A percentile compares a stretch with the other conserved stretches of the same genome.
phyloP scores from a whole-genome alignment of 2,797 vertebrate genomes.

The Pristis pectinata region DNA sequence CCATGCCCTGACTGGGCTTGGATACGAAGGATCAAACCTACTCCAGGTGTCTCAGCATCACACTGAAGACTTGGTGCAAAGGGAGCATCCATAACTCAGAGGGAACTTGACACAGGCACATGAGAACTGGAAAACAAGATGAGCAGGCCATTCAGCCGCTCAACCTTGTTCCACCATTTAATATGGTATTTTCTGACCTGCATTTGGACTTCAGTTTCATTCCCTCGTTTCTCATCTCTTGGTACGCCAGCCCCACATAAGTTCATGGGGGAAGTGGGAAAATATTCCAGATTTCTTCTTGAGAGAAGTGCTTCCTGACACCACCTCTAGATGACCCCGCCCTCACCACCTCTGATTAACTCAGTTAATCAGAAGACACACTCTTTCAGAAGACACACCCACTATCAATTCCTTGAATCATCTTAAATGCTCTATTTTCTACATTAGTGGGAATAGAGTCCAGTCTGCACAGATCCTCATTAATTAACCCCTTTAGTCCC shows the following conservation, averaged over 20 bases:
- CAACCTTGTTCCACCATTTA: neutral
- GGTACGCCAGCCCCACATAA: neutral
- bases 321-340: too few species aligned
- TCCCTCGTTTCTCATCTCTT: neutral
- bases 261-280: neutral
- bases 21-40: neutral
- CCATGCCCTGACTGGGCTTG: neutral
- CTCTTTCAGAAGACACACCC: neutral
- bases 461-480: too few species aligned
- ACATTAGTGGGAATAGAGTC: neutral
- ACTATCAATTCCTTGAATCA: too few species aligned
- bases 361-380: neutral
- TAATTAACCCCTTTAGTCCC: neutral
- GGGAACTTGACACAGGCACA: too few species aligned
- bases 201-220: neutral
- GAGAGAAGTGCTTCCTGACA: neutral
- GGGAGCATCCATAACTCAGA: neutral
- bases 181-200: neutral
- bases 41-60: too few species aligned
- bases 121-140: neutral
- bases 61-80: too few species aligned
- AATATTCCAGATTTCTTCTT: neutral
- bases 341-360: neutral
- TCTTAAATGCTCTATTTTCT: neutral
- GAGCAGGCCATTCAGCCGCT: neutral